Conservation (phyloP, 2,797 vertebrate species). For the Sebastes oblongus region DNA sequence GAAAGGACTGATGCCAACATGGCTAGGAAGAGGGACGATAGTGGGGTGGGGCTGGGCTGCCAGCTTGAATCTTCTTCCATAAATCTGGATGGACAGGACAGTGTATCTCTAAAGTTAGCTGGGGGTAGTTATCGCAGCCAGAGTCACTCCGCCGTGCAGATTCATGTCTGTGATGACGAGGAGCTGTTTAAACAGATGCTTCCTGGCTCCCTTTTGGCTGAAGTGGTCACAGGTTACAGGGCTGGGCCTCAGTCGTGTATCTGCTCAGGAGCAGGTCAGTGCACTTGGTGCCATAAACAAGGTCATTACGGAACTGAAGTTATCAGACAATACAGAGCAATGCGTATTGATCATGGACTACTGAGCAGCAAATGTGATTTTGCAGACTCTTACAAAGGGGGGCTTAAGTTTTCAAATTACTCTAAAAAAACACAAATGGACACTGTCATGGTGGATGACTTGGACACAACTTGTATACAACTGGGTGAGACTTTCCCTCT, state of each 20-base stretch:
- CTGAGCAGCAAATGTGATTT: constrained; percentile 10
- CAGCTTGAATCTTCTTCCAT: constrained; percentile 46
- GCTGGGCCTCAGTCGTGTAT: constrained; percentile 66
- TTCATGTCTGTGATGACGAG: constrained; percentile 6
- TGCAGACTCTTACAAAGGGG: constrained; percentile 23
- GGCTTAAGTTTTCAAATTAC: constrained; percentile 37
- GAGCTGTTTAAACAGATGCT: constrained; percentile 37
- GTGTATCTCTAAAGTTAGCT: constrained; percentile 18
- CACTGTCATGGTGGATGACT: constrained; percentile 38
- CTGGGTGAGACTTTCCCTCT: constrained; percentile 58
- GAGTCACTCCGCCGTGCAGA: constrained; percentile 40
- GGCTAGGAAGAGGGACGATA: constrained; percentile 54
- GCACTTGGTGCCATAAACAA: constrained; percentile 75
- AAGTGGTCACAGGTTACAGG: constrained; percentile 70
- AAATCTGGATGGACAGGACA: constrained; percentile 54
- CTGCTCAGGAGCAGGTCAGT: constrained; percentile 74
- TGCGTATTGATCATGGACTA: constrained; percentile 22
- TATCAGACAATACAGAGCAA: constrained; percentile 35
- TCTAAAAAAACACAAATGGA: constrained; percentile 48
- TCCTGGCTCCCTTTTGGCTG: constrained; percentile 43
- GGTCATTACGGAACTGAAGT: constrained; percentile 7
- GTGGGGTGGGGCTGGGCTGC: constrained; percentile 65
- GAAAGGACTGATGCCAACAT: constrained; percentile 9
- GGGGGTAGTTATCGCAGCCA: constrained; percentile 72
- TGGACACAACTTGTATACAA: constrained; percentile 28